Percentiles rank a stretch among this genome's conserved stretches.
Conservation (phyloP, 2,797 vertebrate species). For the Rhodeus uyekii region DNA sequence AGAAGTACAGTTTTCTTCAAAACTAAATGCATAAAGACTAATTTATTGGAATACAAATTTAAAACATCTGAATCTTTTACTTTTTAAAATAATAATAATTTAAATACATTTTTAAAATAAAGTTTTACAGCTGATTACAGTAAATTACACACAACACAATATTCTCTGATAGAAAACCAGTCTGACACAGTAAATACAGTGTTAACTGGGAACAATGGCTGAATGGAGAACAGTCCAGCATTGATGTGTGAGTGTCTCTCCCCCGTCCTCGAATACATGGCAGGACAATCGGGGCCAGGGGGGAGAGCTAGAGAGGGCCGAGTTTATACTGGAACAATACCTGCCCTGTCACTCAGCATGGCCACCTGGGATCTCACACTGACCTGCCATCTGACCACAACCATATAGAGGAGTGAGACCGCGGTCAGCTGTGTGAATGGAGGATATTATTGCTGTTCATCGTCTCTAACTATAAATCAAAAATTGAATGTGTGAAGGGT, state of each 20-base stretch:
- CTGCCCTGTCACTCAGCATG: conserved; percentile 47
- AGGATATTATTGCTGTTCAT: not conserved
- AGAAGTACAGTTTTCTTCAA: too few species aligned
- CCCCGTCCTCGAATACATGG: conserved; percentile 38
- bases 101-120: too few species aligned
- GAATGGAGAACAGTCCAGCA: conserved; percentile 63
- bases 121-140: conserved; percentile 6
- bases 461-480: not conserved
- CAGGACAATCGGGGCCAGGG: conserved; percentile 51
- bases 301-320: conserved; percentile 32
- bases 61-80: too few species aligned
- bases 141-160: conserved; percentile 15
- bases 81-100: too few species aligned
- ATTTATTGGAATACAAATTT: not conserved
- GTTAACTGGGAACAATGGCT: conserved; percentile 45
- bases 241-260: conserved; percentile 64
- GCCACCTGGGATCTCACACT: conserved; percentile 53
- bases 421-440: conserved; percentile 1
- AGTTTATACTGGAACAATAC: conserved; percentile 44
- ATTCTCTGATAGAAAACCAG: not conserved
- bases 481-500: not conserved
- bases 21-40: too few species aligned
- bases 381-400: conserved; percentile 27
- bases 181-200: conserved; percentile 29
- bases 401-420: conserved; percentile 22